Evolutionary conservation across 2,797 vertebrate species (phyloP).

Genomic region (Cyprinodon diabolis): DNA sequence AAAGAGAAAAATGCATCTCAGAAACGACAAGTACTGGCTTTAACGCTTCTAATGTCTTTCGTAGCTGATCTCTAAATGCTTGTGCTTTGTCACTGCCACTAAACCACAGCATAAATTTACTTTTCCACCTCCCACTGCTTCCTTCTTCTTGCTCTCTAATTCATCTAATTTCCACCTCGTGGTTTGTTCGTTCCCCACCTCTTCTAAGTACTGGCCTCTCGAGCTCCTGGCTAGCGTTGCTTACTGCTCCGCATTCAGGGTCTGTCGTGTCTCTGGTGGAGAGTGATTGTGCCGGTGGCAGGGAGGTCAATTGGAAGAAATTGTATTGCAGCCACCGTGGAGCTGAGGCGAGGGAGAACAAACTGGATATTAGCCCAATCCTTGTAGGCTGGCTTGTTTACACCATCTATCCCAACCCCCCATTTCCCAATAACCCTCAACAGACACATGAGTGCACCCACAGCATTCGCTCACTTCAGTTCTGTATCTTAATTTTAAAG

Average conservation of each 20-base stretch:
- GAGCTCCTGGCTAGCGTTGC: slow-evolving; percentile 32
- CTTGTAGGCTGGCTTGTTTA: slow-evolving; percentile 81
- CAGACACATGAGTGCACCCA: slow-evolving; percentile 37
- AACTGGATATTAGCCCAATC: slow-evolving; percentile 83
- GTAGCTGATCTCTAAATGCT: slow-evolving; percentile 75
- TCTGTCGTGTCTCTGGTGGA: slow-evolving; percentile 74
- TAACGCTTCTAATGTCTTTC: slow-evolving; percentile 77
- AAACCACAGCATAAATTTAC: slow-evolving; percentile 70
- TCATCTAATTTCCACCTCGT: slow-evolving; percentile 75
- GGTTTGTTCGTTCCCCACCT: slow-evolving; percentile 61
- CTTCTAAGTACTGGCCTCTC: slow-evolving; percentile 43
- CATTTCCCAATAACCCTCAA: slow-evolving; percentile 18
- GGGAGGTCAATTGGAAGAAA: slow-evolving; percentile 86
- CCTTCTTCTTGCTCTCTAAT: slow-evolving; percentile 70
- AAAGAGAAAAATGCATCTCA: slow-evolving; percentile 33
- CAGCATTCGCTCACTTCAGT: slow-evolving; percentile 34
- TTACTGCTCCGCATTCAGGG: slow-evolving; percentile 77
- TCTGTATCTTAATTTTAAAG: slow-evolving; percentile 15
- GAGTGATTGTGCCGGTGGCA: slow-evolving; percentile 81
- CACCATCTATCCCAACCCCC: slow-evolving; percentile 55
- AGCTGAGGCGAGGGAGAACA: slow-evolving; percentile 79
- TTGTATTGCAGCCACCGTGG: slow-evolving; percentile 81
- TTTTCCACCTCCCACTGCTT: slow-evolving; percentile 69
- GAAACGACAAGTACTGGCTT: slow-evolving; percentile 48
- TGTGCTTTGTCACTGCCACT: slow-evolving; percentile 80